These are phyloP conservation scores for Zaprionus capensis DNA, from an alignment of 1,140 invertebrate genomes.

Conservation along the genomic window DNA sequence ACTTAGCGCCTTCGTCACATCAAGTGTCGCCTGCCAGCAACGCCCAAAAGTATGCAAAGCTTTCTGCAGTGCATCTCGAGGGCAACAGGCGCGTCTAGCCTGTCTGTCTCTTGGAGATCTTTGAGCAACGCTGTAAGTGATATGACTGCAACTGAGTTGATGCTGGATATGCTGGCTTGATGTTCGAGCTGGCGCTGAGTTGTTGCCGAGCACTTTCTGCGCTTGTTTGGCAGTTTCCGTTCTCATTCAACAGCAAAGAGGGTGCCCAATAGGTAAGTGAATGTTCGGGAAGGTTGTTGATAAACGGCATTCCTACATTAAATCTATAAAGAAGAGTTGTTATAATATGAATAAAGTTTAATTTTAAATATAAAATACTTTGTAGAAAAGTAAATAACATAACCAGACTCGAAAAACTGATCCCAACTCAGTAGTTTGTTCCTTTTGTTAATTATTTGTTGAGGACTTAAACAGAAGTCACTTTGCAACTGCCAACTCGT, in stretches of 20 bases:
- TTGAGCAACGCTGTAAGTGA: neutral
- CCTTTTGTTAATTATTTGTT: slow-evolving; percentile 2
- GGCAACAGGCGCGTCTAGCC: neutral
- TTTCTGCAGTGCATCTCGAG: slow-evolving; percentile 17
- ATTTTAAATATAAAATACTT: neutral
- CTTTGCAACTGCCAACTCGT: neutral
- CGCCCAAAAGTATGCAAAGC: slow-evolving; percentile 49
- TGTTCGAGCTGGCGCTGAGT: neutral
- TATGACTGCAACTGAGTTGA: neutral
- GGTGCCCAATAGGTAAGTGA: too few relatives aligned
- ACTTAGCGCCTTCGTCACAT: slow-evolving; percentile 50
- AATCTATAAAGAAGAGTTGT: neutral
- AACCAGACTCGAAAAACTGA: neutral
- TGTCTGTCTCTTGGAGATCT: neutral
- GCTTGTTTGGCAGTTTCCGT: too few relatives aligned
- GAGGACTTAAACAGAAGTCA: neutral
- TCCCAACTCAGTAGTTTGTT: neutral
- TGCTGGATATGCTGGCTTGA: neutral
- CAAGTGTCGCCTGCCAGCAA: slow-evolving; percentile 49
- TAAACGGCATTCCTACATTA: too few relatives aligned
- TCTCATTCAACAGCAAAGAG: too few relatives aligned
- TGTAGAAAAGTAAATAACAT: neutral
- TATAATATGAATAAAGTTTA: neutral
- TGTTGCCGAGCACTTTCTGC: neutral
- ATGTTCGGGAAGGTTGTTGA: too few relatives aligned